phyloP scores from a whole-genome alignment of 2,888 invertebrate species.

The Dorcus parallelipipedus region DNA sequence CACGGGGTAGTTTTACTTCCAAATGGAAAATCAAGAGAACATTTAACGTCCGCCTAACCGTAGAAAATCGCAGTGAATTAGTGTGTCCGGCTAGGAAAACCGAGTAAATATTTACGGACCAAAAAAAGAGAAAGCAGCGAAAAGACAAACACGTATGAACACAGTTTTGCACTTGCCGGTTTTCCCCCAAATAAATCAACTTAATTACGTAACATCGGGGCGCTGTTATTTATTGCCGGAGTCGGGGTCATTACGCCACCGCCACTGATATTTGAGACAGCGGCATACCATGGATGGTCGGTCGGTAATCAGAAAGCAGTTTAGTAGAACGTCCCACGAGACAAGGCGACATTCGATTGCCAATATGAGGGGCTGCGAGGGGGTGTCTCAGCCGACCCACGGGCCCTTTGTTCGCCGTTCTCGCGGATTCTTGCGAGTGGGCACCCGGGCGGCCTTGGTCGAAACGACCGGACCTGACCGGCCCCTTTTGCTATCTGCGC shows the following conservation, averaged over 20 bases:
- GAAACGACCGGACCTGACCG: constrained; percentile 17
- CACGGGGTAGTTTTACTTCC: no score
- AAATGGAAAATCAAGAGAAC: no score
- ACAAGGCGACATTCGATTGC: constrained; percentile 20
- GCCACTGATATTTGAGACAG: neutral
- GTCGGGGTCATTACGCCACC: neutral
- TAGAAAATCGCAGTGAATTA: no score
- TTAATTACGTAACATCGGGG: neutral
- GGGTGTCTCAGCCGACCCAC: constrained; percentile 21
- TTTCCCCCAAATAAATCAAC: no score
- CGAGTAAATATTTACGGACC: no score
- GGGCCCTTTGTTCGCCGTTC: constrained; percentile 31
- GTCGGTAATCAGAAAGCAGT: no score
- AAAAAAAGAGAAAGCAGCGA: no score
- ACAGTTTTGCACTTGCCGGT: no score
- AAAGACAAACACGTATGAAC: no score
- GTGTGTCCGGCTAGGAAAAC: no score
- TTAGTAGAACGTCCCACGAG: neutral
- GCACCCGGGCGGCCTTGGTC: constrained; percentile 29
- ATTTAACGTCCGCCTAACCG: no score
- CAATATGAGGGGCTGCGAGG: constrained; percentile 1
- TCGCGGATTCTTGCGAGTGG: constrained; percentile 22
- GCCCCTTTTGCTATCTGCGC: neutral
- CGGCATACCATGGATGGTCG: neutral
- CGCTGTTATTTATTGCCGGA: neutral